Conservation (phyloP, 2,113 vertebrate species). For the Brachyhypopomus gauderio region DNA sequence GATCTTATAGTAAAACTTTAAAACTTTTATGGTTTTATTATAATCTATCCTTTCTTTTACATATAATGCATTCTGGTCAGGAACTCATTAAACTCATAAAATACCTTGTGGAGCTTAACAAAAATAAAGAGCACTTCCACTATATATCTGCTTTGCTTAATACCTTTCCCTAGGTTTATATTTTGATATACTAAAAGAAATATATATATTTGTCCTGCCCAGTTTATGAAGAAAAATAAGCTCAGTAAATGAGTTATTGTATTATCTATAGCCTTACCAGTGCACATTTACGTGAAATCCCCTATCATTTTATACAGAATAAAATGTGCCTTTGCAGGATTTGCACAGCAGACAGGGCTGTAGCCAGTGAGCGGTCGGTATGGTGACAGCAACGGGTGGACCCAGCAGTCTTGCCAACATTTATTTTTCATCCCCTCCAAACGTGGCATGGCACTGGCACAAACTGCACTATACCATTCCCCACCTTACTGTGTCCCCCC, state of each 20-base stretch:
- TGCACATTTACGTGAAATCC: background rate
- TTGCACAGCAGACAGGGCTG: constrained; percentile 24
- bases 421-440: constrained; percentile 40
- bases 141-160: background rate
- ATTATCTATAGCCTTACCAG: too few species aligned
- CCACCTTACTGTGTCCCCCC: constrained; percentile 57
- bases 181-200: background rate
- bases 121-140: background rate
- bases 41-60: background rate
- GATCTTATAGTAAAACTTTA: background rate
- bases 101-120: background rate
- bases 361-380: constrained; percentile 55
- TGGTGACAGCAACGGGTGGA: constrained; percentile 61
- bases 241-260: background rate
- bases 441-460: constrained; percentile 51
- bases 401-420: constrained; percentile 50
- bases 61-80: background rate
- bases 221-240: background rate
- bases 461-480: constrained; percentile 64
- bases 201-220: background rate
- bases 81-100: background rate
- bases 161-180: background rate
- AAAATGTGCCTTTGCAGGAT: background rate
- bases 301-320: background rate
- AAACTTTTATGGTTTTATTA: background rate